Evolutionary conservation across 2,113 vertebrate species (phyloP), one percentile per base, ranked within the genome.

Genomic region (Cyanoramphus novaezelandiae): DNA sequence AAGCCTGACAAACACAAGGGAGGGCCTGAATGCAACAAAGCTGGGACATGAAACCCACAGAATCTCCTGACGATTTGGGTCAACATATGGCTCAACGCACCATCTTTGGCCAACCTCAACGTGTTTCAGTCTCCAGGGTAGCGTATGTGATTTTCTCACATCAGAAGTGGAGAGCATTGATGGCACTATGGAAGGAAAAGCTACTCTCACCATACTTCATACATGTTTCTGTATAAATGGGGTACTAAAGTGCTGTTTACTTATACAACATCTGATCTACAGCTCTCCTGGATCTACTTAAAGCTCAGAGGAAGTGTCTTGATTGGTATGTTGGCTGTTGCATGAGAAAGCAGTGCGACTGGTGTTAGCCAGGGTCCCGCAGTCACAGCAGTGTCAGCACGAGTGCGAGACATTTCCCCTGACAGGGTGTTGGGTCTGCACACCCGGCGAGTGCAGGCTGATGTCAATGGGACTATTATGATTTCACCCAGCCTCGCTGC

Each of bases 1-100:
- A 95, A 96, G 93, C 65, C 77, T 96, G 94, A 96, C 93, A 97
- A 92, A 69, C 52, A 82, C 74, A 78, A 76, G 94, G 91, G 89
- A 95, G 89, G 85, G 85, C 75, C 93, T 82, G 78, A 96, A 68
- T 0, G 8, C 93, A 85, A 93, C 84, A 95, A 96, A 96, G 95
- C 95, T 95, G 89, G 91, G 91, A 80, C 78, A 60, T 3, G 0
- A 97, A 96, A 90, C 71, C 82, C 90, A 77, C 90, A 95, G 87
- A 82, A 72, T 92, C 88, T 93, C 90, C 86, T 59, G 71, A 75
- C 59, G 59, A 95, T 95, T 80, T 96, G 95, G 96, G 95, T 96
- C 95, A 97, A 85, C 93, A 85, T 95, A 96, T 87, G 94, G 95
- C 93, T 91, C 90, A 80, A 77, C 1, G 10, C 53, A 43, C 41